A percentile compares a stretch with the other conserved stretches of the same genome.
phyloP scores from a whole-genome alignment of 1,140 invertebrate species.

The Drosophila miranda region DNA sequence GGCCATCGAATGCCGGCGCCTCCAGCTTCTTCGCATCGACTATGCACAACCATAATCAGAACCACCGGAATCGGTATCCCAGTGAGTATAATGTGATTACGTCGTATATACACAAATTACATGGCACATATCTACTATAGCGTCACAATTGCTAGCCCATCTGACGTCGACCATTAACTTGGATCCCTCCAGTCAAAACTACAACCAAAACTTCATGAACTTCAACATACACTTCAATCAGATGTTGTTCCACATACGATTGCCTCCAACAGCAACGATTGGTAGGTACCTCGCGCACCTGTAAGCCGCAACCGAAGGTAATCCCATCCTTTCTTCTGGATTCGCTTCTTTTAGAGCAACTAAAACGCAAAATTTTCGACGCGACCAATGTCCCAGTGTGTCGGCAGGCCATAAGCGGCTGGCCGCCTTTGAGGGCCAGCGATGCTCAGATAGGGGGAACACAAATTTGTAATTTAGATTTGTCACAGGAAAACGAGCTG shows the following conservation, averaged over 20 bases:
- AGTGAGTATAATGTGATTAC: slow-evolving; percentile 28
- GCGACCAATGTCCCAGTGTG: slow-evolving; percentile 88
- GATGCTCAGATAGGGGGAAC: slow-evolving; percentile 84
- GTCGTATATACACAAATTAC: slow-evolving; percentile 14
- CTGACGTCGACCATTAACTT: slow-evolving; percentile 78
- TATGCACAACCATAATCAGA: slow-evolving; percentile 20
- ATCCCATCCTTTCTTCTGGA: not conserved
- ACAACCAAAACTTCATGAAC: slow-evolving; percentile 56
- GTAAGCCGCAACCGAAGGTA: not conserved
- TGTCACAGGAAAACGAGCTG: slow-evolving; percentile 88
- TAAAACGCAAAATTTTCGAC: slow-evolving; percentile 88
- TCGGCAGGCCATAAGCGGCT: slow-evolving; percentile 89
- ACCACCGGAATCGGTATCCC: slow-evolving; percentile 47
- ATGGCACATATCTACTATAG: slow-evolving; percentile 39
- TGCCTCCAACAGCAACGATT: slow-evolving; percentile 88
- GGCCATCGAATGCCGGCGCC: slow-evolving; percentile 44
- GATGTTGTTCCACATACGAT: slow-evolving; percentile 86
- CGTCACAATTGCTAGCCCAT: slow-evolving; percentile 72
- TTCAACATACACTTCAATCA: slow-evolving; percentile 81
- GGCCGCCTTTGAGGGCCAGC: slow-evolving; percentile 87
- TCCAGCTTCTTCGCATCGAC: slow-evolving; percentile 45
- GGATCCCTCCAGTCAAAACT: slow-evolving; percentile 68
- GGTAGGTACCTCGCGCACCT: slow-evolving; percentile 83
- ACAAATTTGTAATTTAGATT: slow-evolving; percentile 85
- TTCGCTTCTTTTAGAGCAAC: slow-evolving; percentile 85